phyloP scores from a whole-genome alignment of 2,888 invertebrate species.

The Tyria jacobaeae region DNA sequence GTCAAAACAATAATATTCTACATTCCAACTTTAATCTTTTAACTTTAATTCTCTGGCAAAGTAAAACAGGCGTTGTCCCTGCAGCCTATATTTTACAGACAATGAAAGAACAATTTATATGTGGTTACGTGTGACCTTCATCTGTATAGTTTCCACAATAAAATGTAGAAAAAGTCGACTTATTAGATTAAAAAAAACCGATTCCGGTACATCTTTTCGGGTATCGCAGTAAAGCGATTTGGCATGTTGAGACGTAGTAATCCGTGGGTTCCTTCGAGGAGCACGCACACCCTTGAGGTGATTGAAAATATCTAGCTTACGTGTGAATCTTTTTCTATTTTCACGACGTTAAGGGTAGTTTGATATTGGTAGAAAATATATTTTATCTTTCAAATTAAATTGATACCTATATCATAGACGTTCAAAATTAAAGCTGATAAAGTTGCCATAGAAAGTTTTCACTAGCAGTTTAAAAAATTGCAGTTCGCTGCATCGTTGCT shows the following conservation, averaged over 20 bases:
- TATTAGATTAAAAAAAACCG: constrained; percentile 30
- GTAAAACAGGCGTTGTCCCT: neutral
- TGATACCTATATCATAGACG: no score
- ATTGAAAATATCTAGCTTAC: constrained; percentile 52
- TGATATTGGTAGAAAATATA: neutral
- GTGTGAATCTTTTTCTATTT: constrained; percentile 25
- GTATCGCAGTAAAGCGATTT: no score
- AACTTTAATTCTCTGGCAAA: neutral
- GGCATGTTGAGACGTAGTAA: constrained; percentile 50
- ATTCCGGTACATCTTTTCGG: no score
- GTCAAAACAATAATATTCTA: neutral
- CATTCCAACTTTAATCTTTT: neutral
- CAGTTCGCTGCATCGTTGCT: no score
- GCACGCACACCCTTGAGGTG: constrained; percentile 51
- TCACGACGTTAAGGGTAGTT: neutral
- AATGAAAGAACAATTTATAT: neutral
- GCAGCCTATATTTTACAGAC: neutral
- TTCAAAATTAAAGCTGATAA: no score
- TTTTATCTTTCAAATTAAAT: neutral
- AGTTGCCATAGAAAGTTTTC: no score
- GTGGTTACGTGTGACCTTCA: no score
- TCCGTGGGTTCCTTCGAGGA: constrained; percentile 48
- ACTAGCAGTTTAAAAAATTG: no score
- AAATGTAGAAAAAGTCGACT: constrained; percentile 27
- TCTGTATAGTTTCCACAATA: neutral